phyloP scores from a whole-genome alignment of 2,113 vertebrate genomes.

The Chaetodon auriga region DNA sequence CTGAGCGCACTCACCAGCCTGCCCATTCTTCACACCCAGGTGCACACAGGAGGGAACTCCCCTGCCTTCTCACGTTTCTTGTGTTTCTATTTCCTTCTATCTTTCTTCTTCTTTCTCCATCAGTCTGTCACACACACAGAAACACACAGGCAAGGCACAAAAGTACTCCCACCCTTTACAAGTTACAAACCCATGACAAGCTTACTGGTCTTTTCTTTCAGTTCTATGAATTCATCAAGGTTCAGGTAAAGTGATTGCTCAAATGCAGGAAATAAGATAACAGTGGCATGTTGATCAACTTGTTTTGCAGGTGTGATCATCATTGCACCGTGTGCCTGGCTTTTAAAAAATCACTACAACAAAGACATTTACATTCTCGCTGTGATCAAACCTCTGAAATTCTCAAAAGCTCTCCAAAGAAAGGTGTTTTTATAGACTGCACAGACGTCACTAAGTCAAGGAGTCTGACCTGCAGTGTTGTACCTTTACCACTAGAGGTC shows the following conservation, averaged over 20 bases:
- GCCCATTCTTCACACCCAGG: constrained; percentile 54
- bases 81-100: neutral
- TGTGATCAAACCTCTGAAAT: neutral
- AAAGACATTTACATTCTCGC: neutral
- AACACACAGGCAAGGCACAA: neutral
- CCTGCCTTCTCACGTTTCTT: constrained; percentile 39
- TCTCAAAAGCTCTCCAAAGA: neutral
- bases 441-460: neutral
- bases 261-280: neutral
- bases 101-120: neutral
- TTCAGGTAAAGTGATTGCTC: neutral
- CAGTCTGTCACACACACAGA: neutral
- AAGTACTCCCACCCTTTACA: constrained; percentile 28
- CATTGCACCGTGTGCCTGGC: neutral
- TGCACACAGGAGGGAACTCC: constrained; percentile 30
- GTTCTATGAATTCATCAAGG: neutral
- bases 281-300: constrained; percentile 7
- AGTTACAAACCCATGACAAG: constrained; percentile 18
- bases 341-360: neutral
- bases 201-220: neutral
- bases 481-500: constrained; percentile 57
- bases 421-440: neutral
- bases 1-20: constrained; percentile 38
- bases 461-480: constrained; percentile 10
- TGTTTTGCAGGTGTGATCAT: constrained; percentile 15